Evolutionary conservation across 2,113 vertebrate species (phyloP).

Genomic region (Dolichallabes microphthalmus): DNA sequence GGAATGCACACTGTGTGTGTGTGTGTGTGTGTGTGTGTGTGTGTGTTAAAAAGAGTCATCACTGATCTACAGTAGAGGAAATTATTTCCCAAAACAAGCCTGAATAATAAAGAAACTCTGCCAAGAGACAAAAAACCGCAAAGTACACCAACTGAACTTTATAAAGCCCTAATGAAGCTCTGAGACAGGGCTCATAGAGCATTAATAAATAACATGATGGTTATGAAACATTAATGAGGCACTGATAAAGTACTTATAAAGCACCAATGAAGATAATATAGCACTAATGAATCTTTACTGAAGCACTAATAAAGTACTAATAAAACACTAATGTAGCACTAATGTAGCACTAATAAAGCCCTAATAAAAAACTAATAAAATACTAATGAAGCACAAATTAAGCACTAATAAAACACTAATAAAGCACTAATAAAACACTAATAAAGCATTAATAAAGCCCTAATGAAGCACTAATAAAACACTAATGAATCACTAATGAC

Average conservation of each 20-base stretch:
- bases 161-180: background rate
- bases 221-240: background rate
- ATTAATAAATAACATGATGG: background rate
- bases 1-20: slow-evolving; percentile 62
- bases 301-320: background rate
- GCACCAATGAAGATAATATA: background rate
- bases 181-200: background rate
- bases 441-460: background rate
- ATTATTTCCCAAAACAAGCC: slow-evolving; percentile 54
- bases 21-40: slow-evolving; percentile 27
- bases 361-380: background rate
- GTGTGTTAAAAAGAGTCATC: slow-evolving; percentile 49
- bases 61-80: slow-evolving; percentile 65
- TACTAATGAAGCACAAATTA: background rate
- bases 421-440: background rate
- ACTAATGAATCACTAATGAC: background rate
- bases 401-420: background rate
- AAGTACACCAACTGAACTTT: slow-evolving; percentile 26
- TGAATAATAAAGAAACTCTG: slow-evolving; percentile 54
- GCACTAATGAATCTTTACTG: background rate
- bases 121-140: slow-evolving; percentile 47
- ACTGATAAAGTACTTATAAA: background rate
- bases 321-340: background rate
- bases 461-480: background rate
- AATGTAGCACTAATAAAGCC: background rate